Evolutionary conservation across 2,797 vertebrate genomes (phyloP), one percentile per base, ranked within the genome.

Genomic region (Huso huso): DNA sequence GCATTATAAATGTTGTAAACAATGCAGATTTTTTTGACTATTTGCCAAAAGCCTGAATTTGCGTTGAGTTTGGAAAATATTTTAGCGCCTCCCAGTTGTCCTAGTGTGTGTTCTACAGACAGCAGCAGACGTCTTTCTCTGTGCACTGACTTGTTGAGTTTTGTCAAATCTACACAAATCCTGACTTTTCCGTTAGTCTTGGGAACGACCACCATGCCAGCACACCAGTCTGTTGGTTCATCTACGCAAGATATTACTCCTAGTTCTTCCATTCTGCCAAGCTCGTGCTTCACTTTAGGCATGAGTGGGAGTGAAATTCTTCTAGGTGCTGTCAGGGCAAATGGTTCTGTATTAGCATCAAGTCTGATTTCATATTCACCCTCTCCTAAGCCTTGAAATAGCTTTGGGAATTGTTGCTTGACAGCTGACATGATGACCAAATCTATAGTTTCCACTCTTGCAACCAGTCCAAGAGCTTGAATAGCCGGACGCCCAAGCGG

Each of bases 111-210:
- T 37, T 69, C 61, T 7, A 72, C 55, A 10, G 62, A 53, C 10
- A 11, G 65, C 48, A 67, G 68, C 13, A 67, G 62, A 13, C 63
- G 62, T 62, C 62, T 69, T 10, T 69, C 65, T 6, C 58, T 53
- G 8, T 70, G 52, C 9, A 62, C 58, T 48, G 51, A 49, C 1
- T 66, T 12, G 12, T 73, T 65, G 15, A 70, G 48, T 13, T 73
- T 70, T n/a, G 66, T 70, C 63, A 70, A 18, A 8, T 73, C 71
- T 6, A 70, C 68, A 48, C 65, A 72, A 18, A 70, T 67, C 37
- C 58, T 9, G 5, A 67, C 62, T 49, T 11, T 51, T 6, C 50
- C 13, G 3, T 23, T 57, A 23, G 48, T 57, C 23, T 73, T 67
- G 15, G 15, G 15, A 18, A 18, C 15, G 15, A 18, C 15, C 15